Percentiles rank a stretch among this genome's conserved stretches.
Conservation (phyloP, 2,797 vertebrate species). For the Poecilia wingei region DNA sequence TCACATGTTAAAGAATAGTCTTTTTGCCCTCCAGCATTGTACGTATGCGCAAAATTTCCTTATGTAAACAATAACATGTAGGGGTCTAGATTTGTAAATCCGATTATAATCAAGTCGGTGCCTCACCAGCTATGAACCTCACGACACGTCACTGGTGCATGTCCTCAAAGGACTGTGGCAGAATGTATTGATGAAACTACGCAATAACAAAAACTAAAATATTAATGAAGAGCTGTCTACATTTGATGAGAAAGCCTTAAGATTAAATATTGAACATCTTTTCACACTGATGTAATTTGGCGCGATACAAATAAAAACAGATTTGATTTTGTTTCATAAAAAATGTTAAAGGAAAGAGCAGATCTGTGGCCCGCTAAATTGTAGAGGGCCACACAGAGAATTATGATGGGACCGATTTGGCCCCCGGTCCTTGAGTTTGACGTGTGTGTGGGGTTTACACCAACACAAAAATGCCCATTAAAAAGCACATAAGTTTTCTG, state of each 20-base stretch:
- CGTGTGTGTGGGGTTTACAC: background rate
- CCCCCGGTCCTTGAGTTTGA: background rate
- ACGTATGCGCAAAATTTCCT: too few relatives aligned
- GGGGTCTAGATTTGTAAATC: too few relatives aligned
- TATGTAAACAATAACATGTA: too few relatives aligned
- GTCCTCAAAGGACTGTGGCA: background rate
- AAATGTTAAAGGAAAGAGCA: background rate
- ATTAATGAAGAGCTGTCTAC: background rate
- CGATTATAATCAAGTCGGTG: too few relatives aligned
- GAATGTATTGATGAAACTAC: background rate
- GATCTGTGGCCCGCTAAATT: background rate
- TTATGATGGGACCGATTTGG: background rate
- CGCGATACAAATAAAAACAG: background rate
- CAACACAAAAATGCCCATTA: constrained; percentile 23
- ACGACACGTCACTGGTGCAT: background rate
- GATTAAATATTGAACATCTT: background rate
- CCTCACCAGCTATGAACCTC: too few relatives aligned
- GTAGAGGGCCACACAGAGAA: background rate
- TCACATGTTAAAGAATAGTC: too few relatives aligned
- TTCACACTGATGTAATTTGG: background rate
- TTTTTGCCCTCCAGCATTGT: too few relatives aligned
- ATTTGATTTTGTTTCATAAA: background rate
- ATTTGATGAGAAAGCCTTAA: background rate
- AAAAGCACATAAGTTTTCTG: constrained; percentile 40
- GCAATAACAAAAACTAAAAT: background rate